phyloP scores from a whole-genome alignment of 2,888 invertebrate genomes.

The Aelia acuminata region DNA sequence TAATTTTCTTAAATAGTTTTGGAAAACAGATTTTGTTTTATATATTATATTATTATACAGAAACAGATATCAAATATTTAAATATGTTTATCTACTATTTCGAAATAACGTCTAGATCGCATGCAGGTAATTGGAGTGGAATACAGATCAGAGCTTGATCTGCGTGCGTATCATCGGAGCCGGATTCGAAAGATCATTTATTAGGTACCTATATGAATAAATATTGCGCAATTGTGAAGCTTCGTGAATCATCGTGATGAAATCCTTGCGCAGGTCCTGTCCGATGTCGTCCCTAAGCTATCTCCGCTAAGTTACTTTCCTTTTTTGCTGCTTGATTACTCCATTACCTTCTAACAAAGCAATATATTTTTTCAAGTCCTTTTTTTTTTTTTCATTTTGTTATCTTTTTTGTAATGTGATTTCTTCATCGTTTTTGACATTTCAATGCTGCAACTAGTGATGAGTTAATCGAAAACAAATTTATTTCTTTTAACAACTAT shows the following conservation, averaged over 20 bases:
- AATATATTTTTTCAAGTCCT: background rate
- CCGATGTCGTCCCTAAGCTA: background rate
- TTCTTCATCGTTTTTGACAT: background rate
- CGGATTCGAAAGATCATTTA: background rate
- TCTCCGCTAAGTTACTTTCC: background rate
- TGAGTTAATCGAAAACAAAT: background rate
- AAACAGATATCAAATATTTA: no score
- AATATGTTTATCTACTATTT: background rate
- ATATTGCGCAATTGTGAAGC: background rate
- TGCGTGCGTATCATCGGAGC: background rate
- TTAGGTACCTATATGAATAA: background rate
- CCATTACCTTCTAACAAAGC: background rate
- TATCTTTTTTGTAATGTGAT: background rate
- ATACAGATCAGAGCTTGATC: background rate
- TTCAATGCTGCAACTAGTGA: background rate
- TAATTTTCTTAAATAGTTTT: no score
- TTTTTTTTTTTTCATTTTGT: background rate
- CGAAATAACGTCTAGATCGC: background rate
- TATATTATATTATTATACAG: no score
- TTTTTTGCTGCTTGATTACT: slow-evolving; percentile 5
- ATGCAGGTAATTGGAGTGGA: background rate
- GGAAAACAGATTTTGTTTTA: no score
- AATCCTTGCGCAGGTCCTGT: background rate
- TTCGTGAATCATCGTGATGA: slow-evolving; percentile 8
- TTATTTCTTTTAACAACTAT: no score